These are phyloP conservation scores for Pelochelys cantorii DNA, from an alignment of 2,797 vertebrate genomes.

Conservation along the genomic window DNA sequence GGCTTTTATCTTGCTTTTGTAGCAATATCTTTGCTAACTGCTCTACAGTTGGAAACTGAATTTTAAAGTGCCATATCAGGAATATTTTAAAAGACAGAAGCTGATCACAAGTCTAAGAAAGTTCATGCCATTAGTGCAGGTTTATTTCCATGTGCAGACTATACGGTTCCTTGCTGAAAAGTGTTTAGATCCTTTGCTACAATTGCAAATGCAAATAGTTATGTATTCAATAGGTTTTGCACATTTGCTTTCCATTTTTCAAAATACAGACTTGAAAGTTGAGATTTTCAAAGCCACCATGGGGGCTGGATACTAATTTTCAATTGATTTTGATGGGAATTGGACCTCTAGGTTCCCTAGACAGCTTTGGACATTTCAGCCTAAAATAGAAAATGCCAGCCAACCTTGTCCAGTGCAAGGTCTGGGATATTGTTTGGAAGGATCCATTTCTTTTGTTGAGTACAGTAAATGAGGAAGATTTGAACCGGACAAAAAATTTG, in stretches of 20 bases:
- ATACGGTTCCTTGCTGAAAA: neutral
- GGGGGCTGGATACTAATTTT: neutral
- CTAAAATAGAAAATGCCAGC: neutral
- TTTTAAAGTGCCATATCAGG: neutral
- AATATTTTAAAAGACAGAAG: neutral
- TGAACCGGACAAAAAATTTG: constrained; percentile 18
- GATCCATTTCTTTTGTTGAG: constrained; percentile 10
- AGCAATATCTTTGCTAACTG: neutral
- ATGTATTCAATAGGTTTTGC: accelerated
- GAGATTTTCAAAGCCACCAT: neutral
- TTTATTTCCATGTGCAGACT: neutral
- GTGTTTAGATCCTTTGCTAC: neutral
- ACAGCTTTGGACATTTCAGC: neutral
- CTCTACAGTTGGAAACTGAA: neutral
- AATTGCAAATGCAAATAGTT: neutral
- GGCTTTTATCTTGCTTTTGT: neutral
- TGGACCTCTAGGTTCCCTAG: neutral
- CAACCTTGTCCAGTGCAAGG: neutral
- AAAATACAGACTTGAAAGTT: neutral
- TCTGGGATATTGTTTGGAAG: neutral
- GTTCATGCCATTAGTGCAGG: neutral
- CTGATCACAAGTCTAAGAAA: neutral
- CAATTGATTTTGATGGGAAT: neutral
- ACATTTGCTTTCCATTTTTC: accelerated
- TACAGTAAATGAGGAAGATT: constrained; percentile 25